Conservation (phyloP, 2,888 invertebrate species). For the Aphodius sticticus region DNA sequence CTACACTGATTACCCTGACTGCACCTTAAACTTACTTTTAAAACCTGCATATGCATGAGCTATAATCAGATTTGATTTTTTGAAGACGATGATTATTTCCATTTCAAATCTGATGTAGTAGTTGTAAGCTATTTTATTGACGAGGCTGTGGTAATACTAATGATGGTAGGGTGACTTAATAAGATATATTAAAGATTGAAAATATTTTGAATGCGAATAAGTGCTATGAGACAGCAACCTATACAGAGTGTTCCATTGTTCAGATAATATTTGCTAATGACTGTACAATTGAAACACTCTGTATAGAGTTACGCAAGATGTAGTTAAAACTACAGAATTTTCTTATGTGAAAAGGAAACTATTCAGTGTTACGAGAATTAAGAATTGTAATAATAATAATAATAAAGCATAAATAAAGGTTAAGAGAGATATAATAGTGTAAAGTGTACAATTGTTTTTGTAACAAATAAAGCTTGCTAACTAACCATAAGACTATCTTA, state of each 20-base stretch:
- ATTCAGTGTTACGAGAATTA: background rate
- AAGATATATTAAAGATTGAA: background rate
- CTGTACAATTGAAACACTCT: background rate
- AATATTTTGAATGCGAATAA: background rate
- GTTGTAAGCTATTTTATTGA: conserved; percentile 17
- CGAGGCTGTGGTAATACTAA: conserved; percentile 15
- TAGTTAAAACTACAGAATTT: background rate
- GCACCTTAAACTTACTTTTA: too few species aligned
- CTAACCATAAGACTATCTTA: background rate
- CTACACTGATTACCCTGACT: too few species aligned
- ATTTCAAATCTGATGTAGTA: background rate
- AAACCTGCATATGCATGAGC: too few species aligned
- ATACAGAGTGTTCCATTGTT: background rate
- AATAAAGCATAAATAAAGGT: background rate
- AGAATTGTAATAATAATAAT: background rate
- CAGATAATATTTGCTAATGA: too few species aligned
- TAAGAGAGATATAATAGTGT: background rate
- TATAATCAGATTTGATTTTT: too few species aligned
- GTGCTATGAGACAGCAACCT: background rate
- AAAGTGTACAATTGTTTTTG: background rate
- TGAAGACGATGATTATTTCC: background rate
- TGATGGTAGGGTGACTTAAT: conserved; percentile 10
- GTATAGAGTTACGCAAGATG: background rate
- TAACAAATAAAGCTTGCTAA: background rate
- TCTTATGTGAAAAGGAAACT: background rate